Base-by-base conservation (phyloP, 2,888 invertebrate species). In the Drosophila flavopinicola region DNA sequence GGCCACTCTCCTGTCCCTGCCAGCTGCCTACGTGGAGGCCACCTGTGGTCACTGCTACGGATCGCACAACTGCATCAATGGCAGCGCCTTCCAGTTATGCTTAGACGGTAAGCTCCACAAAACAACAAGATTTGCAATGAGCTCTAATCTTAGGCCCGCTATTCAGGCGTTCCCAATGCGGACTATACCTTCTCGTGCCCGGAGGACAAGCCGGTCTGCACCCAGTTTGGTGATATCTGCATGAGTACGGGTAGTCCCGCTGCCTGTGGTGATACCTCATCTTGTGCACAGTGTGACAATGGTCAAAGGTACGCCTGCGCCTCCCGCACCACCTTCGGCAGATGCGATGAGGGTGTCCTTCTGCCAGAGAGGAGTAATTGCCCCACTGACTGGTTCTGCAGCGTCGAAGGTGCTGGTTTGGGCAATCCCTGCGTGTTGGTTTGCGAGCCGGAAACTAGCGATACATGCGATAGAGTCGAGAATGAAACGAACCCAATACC, bases 1-100 rank as follows among this genome's bases (percentile, higher is more conserved):
- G 48, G 67, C 41, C 11, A 17, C 13, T 4, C 11, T 70, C 10
- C 25, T 79, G 38, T 9, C 37, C 0, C 15, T 23, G 3, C 42
- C 60, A 20, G 27, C 24, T 6, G 2, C 39, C 1, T 2, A 47
- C 6, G 71, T 78, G 6, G 68, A 67, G 4, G 85, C 78, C n/a
- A 48, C 30, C 10, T 90, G 90, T 38, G 75, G 75, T 5, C 32
- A 25, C 2, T 90, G 90, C 48, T 71, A 66, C n/a, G 17, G 51
- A 1, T 38, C 79, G 0, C 63, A 83, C 6, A 67, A 85, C 32
- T 90, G 90, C 52, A 23, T 69, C 2, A 56, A 44, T 27, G 58
- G 66, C 10, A 77, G 17, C 1, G 33, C 69, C 1, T 88, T 78
- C 27, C 64, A 72, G 9, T 0, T 78, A 0, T 90, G 90, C 57